Base-by-base conservation (phyloP, 2,797 vertebrate species). In the Sebastiscus tertius region DNA sequence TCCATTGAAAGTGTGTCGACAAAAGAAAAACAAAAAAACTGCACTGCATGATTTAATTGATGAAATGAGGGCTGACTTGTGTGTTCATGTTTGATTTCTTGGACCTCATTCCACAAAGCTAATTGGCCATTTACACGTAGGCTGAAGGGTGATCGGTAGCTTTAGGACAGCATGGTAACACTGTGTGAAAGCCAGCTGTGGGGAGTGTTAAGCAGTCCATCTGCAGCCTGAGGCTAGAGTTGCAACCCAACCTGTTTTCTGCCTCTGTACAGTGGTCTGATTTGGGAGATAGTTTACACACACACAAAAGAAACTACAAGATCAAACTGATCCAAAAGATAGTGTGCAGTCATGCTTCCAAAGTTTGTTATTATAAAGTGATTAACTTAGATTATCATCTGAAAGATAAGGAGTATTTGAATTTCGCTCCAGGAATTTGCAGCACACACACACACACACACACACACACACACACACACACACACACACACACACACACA, bases 161-260 rank as follows among this genome's bases (percentile, higher is more conserved):
- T 58, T 5, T 2, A n/a, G 36, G 24, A 29, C 36, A 56, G 33
- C 55, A 36, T 39, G 71, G 63, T 52, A 60, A 34, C 4, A 3
- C 54, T 52, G 11, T 33, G 60, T 63, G 13, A 77, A 68, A 70
- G 8, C 29, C 60, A 64, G n/a, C 69, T 75, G 14, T 46, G 58
- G 33, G 67, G 67, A 79, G 58, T 82, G 65, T 71, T 72, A 8
- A 75, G 7, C 9, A 42, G 62, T 67, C 60, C 52, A 72, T 79
- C 42, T 79, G 18, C 16, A 73, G 75, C 91, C 81, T 22, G 11
- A 73, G 80, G 84, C 59, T 46, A 72, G 9, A 72, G 33, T 55
- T 79, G 68, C 62, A 61, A 79, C 71, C 69, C 34, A 81, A 91
- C 84, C 87, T 70, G 89, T 91, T 90, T 88, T n/a, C 39, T 66